These are phyloP conservation scores for Aphrocallistes beatrix DNA, from an alignment of 37 sponge, comb jelly and placozoan species.

Conservation along the genomic window DNA sequence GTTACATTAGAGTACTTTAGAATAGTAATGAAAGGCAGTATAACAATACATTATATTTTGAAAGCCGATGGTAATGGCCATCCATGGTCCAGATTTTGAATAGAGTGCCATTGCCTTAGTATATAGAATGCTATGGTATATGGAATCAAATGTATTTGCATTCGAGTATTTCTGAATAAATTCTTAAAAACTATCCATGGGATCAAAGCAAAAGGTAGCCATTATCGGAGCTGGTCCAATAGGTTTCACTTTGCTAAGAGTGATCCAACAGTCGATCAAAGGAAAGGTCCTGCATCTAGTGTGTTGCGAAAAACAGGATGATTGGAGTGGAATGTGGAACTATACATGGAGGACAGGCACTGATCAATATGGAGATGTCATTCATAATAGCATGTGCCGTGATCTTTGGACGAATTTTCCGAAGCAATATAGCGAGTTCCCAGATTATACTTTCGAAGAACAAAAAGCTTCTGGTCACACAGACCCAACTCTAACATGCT, in stretches of 20 bases:
- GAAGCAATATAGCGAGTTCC: slow-evolving; percentile 32
- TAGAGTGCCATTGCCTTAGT: too few relatives aligned
- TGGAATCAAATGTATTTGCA: too few relatives aligned
- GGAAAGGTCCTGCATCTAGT: background rate
- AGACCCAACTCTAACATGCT: too few relatives aligned
- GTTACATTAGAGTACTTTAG: too few relatives aligned
- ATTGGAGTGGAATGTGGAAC: slow-evolving; percentile 30
- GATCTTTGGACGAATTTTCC: slow-evolving; percentile 38
- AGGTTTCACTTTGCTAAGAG: background rate
- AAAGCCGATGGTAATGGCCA: too few relatives aligned
- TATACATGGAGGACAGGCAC: slow-evolving; percentile 28
- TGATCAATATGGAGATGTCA: slow-evolving; percentile 26
- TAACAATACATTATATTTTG: too few relatives aligned
- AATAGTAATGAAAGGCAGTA: too few relatives aligned
- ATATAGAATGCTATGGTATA: too few relatives aligned
- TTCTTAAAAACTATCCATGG: too few relatives aligned
- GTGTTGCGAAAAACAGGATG: slow-evolving; percentile 31
- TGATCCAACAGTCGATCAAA: background rate
- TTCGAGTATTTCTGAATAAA: too few relatives aligned
- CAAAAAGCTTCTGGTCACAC: too few relatives aligned
- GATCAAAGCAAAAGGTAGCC: background rate
- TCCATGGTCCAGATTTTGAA: too few relatives aligned
- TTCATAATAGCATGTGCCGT: slow-evolving; percentile 30
- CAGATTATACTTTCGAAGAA: slow-evolving; percentile 34
- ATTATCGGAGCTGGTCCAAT: slow-evolving; percentile 30